Percentiles rank a stretch among this genome's conserved stretches.
Evolutionary conservation across 2,888 invertebrate genomes (phyloP).

Genomic region (Chironomus tentans): DNA sequence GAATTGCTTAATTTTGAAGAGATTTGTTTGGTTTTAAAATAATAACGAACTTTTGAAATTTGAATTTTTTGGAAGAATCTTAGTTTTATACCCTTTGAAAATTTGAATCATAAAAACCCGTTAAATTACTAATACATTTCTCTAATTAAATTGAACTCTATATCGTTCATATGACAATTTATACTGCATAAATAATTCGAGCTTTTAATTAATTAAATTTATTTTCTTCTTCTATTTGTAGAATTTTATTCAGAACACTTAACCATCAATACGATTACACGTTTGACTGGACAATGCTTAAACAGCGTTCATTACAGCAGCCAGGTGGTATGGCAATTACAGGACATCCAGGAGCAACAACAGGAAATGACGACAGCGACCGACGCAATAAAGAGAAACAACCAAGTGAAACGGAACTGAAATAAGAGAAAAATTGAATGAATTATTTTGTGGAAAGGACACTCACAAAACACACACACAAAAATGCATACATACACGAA

Average conservation of each 20-base stretch:
- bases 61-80: too few species aligned
- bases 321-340: conserved; percentile 35
- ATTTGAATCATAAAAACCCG: background rate
- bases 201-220: background rate
- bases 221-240: conserved; percentile 40
- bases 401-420: conserved; percentile 31
- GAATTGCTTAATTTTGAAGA: too few species aligned
- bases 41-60: too few species aligned
- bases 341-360: conserved; percentile 5
- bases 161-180: too few species aligned
- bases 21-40: too few species aligned
- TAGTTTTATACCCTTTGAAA: too few species aligned
- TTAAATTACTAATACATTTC: too few species aligned
- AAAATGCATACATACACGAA: background rate
- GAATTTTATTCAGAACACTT: conserved; percentile 97
- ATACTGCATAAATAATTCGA: too few species aligned
- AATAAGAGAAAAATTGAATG: conserved; percentile 28
- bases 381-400: conserved; percentile 31
- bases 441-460: background rate
- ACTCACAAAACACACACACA: too few species aligned
- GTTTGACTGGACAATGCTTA: conserved; percentile 99
- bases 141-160: too few species aligned
- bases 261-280: conserved; percentile 99
- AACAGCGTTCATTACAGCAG: conserved; percentile 61
- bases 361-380: conserved; percentile 23